Conservation (phyloP, 2,113 vertebrate species). For the Deroptyus accipitrinus region DNA sequence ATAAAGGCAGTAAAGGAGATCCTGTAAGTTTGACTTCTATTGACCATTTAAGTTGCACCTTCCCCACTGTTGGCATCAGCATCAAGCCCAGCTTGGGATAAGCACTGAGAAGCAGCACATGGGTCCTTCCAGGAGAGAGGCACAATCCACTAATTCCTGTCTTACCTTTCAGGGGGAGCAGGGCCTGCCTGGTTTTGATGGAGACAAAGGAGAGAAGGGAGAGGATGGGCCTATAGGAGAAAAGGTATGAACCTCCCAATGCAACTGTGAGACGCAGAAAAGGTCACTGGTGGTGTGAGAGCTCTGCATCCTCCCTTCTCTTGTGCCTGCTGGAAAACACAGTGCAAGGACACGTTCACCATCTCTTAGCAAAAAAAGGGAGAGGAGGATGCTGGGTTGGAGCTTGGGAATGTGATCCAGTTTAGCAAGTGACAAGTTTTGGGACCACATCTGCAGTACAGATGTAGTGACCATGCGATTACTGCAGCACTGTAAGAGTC, state of each 20-base stretch:
- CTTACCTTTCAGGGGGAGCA: constrained; percentile 76
- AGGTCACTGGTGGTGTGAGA: neutral
- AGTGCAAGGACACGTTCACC: accelerated
- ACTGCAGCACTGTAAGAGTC: neutral
- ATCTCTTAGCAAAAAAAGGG: neutral
- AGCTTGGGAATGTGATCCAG: neutral
- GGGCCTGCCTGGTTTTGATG: constrained; percentile 86
- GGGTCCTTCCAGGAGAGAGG: neutral
- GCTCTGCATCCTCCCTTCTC: neutral
- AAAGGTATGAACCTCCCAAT: constrained; percentile 71
- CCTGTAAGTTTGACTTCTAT: constrained; percentile 61
- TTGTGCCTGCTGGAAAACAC: neutral
- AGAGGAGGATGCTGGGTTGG: neutral
- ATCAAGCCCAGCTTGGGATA: neutral
- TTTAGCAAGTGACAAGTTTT: neutral
- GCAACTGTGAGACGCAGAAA: neutral
- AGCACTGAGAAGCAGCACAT: neutral
- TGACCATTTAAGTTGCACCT: neutral
- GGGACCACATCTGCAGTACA: neutral
- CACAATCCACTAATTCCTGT: neutral
- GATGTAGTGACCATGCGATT: neutral
- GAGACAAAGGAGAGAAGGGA: constrained; percentile 94
- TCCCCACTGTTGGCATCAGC: neutral
- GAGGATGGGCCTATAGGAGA: constrained; percentile 86
- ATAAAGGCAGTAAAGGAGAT: constrained; percentile 86